phyloP scores from a whole-genome alignment of 2,797 vertebrate genomes.

The Triplophysa bombifrons region DNA sequence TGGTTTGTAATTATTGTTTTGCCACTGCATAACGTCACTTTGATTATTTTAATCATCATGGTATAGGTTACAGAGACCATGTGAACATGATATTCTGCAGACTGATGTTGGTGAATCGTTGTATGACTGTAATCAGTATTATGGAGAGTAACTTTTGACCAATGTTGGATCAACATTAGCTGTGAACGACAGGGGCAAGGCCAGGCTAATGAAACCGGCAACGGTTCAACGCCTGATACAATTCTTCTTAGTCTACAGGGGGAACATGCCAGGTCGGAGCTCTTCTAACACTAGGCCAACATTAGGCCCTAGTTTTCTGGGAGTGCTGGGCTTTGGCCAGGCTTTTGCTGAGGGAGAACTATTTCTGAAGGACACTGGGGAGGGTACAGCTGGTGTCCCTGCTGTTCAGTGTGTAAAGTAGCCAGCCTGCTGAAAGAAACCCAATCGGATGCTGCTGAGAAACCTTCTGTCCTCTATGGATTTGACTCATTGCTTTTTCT shows the following conservation, averaged over 20 bases:
- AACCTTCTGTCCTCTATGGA: slow-evolving; percentile 62
- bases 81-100: slow-evolving; percentile 50
- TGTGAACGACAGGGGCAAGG: not conserved
- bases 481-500: slow-evolving; percentile 4
- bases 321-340: slow-evolving; percentile 57
- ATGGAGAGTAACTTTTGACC: slow-evolving; percentile 11
- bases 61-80: slow-evolving; percentile 35
- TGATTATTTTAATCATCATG: slow-evolving; percentile 60
- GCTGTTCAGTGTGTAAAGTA: slow-evolving; percentile 58
- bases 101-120: slow-evolving; percentile 40
- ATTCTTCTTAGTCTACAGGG: not conserved
- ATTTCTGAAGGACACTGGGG: slow-evolving; percentile 67
- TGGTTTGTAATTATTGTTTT: slow-evolving; percentile 63
- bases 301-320: slow-evolving; percentile 42
- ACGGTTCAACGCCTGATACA: not conserved
- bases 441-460: slow-evolving; percentile 64
- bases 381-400: slow-evolving; percentile 70
- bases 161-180: slow-evolving; percentile 18
- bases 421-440: slow-evolving; percentile 57
- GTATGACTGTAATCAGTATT: slow-evolving; percentile 42
- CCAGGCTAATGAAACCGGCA: slow-evolving; percentile 18
- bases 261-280: slow-evolving; percentile 18
- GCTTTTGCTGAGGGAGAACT: slow-evolving; percentile 59
- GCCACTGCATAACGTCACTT: slow-evolving; percentile 67
- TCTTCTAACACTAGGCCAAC: slow-evolving; percentile 38